A percentile compares a stretch with the other conserved stretches of the same genome.
Evolutionary conservation across 2,113 vertebrate genomes (phyloP).

Genomic region (Falcunculus frontatus): DNA sequence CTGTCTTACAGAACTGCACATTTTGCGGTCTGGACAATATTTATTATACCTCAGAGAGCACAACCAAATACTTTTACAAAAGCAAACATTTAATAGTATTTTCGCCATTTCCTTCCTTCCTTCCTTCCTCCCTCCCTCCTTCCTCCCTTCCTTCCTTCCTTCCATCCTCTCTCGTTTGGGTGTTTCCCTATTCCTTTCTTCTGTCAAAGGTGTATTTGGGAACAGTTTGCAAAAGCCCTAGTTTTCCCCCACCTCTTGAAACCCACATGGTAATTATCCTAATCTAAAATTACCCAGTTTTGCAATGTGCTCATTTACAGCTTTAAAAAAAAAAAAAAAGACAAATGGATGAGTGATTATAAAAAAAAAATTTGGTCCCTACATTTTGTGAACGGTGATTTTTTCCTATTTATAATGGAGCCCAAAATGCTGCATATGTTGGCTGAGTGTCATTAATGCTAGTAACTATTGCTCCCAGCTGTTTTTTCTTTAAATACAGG

Average conservation of each 20-base stretch:
- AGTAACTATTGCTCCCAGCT: not conserved
- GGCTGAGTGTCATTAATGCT: not conserved
- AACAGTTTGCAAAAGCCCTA: not conserved
- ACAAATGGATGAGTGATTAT: not conserved
- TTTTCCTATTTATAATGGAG: not conserved
- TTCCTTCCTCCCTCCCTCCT: no score
- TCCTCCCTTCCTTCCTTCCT: not conserved
- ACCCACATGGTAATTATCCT: not conserved
- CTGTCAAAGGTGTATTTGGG: not conserved
- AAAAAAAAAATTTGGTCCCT: not conserved
- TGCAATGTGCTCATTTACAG: not conserved
- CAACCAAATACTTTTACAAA: not conserved
- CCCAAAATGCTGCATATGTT: not conserved
- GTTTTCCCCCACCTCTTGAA: not conserved
- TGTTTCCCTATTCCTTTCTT: not conserved
- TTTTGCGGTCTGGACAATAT: not conserved
- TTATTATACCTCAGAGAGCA: not conserved
- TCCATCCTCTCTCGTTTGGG: not conserved
- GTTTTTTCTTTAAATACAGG: not conserved
- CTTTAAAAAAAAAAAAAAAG: not conserved
- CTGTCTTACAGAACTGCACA: constrained; percentile 6
- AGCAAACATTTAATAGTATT: not conserved
- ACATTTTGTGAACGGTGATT: not conserved
- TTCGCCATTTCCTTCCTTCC: not conserved
- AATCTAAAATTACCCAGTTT: not conserved